phyloP scores from a whole-genome alignment of 2,113 vertebrate genomes.

The Todiramphus saurophagus region DNA sequence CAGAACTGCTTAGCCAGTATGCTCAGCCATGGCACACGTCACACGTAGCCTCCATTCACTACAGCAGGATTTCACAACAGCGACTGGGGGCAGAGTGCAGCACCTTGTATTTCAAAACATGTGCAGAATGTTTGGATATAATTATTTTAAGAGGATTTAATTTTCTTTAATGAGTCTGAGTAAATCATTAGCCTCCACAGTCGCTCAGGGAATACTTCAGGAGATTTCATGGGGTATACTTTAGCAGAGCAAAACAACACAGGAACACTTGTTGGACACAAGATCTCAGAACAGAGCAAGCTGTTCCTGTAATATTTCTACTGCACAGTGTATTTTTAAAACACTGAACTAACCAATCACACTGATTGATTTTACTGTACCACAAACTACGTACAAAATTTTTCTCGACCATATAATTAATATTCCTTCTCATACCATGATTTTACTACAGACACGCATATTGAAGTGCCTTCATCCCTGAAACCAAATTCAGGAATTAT shows the following conservation, averaged over 20 bases:
- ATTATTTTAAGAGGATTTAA: conserved; percentile 5
- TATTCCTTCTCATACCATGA: neutral
- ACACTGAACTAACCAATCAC: neutral
- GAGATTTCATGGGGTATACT: neutral
- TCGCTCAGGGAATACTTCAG: neutral
- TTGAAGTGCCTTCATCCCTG: neutral
- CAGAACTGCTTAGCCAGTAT: neutral
- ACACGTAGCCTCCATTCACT: neutral
- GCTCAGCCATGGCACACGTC: neutral
- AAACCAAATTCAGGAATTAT: neutral
- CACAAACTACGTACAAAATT: neutral
- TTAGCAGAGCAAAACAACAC: neutral
- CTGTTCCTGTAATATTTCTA: neutral
- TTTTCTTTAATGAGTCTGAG: conserved; percentile 22
- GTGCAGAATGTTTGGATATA: neutral
- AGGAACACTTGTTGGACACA: neutral
- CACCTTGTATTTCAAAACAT: neutral
- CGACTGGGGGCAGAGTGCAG: neutral
- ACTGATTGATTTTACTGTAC: neutral
- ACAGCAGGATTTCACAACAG: neutral
- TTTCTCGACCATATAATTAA: neutral
- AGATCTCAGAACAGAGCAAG: neutral
- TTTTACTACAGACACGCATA: neutral
- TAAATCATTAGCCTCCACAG: neutral
- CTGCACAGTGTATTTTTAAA: neutral